Base-by-base conservation (phyloP, 2,888 invertebrate genomes). In the Julus scandinavius region DNA sequence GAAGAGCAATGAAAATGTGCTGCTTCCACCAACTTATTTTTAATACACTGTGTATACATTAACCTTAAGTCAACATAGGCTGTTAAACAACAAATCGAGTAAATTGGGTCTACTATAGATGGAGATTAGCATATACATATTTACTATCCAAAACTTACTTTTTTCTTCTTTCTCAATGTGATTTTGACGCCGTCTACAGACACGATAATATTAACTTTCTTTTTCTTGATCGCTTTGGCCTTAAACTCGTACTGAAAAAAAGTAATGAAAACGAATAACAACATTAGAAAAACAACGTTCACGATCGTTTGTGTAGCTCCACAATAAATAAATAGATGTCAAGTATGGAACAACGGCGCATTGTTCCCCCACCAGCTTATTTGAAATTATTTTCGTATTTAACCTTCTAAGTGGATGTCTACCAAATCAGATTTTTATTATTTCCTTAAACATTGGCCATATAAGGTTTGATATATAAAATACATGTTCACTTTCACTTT, bases 191-290 rank as follows among this genome's bases (percentile, higher is more conserved):
- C 99, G 90, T 99, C 98, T 85, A 98, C 96, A 38, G 98, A 98
- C 90, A 99, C 96, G 91, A 97, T 96, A 90, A 99, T 95, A 89
- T 96, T 96, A 91, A 99, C 99, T 94, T 99, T 99, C 92, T 97
- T 96, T 93, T 99, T 99, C 94, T 99, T 99, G 92, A 98, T 96
- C 88, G 97, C 98, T 93, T 97, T 97, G 91, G 98, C 96, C 94
- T 99, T 99, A 94, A 98, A 99, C 93, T 99, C 99, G 93, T 98
- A 98, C 98, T 99, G 95, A 89, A 94, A 54, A 38, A 15, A 13
- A 40, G 38, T 17, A 72, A 72, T 45, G 54, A 80, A 80, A 80
- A 13, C 38, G 5, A 29, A 29, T 29, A 72, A 29, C 3, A 9
- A 20, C 72, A 72, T 54, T 54, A 72, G 11, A 11, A 80, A 80